A percentile compares a stretch with the other conserved stretches of the same genome.
Evolutionary conservation across 2,797 vertebrate species (phyloP).

Genomic region (Coregonus ussuriensis): DNA sequence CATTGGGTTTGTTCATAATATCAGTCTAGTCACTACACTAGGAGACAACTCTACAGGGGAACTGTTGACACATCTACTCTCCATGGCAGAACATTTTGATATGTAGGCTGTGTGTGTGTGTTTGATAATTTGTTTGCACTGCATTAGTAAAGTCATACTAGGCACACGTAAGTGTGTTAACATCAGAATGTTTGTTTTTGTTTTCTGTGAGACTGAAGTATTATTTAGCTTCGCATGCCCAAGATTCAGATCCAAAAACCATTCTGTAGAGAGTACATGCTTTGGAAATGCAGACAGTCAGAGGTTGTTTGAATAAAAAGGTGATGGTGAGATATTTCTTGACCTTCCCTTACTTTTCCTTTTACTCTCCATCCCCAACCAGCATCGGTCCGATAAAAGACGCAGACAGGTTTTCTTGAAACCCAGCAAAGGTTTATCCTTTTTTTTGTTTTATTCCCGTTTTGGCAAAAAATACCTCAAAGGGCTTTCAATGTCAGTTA

Average conservation of each 20-base stretch:
- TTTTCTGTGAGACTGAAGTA: background rate
- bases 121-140: background rate
- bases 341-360: constrained; percentile 61
- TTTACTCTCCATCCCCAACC: constrained; percentile 35
- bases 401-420: constrained; percentile 26
- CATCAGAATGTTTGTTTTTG: background rate
- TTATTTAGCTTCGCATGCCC: too few relatives aligned
- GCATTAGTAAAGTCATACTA: constrained; percentile 18
- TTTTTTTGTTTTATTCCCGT: constrained; percentile 18
- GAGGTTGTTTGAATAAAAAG: background rate
- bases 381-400: constrained; percentile 34
- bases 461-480: constrained; percentile 16
- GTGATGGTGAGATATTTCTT: background rate
- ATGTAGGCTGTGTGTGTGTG: constrained; percentile 23
- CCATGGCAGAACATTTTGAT: constrained; percentile 26
- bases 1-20: constrained; percentile 57
- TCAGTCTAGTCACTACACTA: constrained; percentile 15
- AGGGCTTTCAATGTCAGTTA: constrained; percentile 19
- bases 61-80: constrained; percentile 32
- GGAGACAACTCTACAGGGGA: background rate
- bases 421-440: constrained; percentile 17
- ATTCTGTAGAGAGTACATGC: constrained; percentile 21
- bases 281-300: constrained; percentile 23
- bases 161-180: background rate
- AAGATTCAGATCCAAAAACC: constrained; percentile 1